phyloP scores from a whole-genome alignment of 2,888 invertebrate species.

The Matsumyia berberina region DNA sequence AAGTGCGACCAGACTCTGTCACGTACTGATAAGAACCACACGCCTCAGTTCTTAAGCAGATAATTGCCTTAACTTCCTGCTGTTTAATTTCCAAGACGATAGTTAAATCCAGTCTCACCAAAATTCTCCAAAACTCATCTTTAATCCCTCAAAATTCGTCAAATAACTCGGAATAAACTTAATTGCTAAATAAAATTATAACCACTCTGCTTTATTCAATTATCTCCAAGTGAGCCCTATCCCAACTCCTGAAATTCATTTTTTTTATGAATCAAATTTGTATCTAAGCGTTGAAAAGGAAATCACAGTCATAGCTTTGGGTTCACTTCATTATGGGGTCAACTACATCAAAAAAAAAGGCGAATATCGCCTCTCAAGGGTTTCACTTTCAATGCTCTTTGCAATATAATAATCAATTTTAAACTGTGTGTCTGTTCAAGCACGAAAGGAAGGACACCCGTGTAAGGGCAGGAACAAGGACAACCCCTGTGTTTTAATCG shows the following conservation, averaged over 20 bases:
- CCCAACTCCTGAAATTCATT: conserved; percentile 18
- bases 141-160: conserved; percentile 59
- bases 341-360: conserved; percentile 37
- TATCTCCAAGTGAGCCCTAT: conserved; percentile 46
- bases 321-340: conserved; percentile 59
- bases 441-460: conserved; percentile 25
- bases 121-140: conserved; percentile 38
- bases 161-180: conserved; percentile 66
- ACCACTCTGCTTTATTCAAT: conserved; percentile 61
- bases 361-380: conserved; percentile 33
- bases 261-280: conserved; percentile 60
- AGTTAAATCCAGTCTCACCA: conserved; percentile 11
- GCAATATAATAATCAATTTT: conserved; percentile 70
- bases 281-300: conserved; percentile 58
- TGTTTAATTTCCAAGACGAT: conserved; percentile 18
- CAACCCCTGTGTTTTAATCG: conserved; percentile 72
- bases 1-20: conserved; percentile 18
- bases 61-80: conserved; percentile 41
- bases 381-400: conserved; percentile 61
- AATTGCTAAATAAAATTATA: conserved; percentile 72
- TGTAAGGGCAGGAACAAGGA: conserved; percentile 45
- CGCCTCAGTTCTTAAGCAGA: conserved; percentile 13
- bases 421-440: conserved; percentile 65
- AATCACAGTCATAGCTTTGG: conserved; percentile 33
- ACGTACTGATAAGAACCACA: conserved; percentile 49